Evolutionary conservation across 2,888 invertebrate species (phyloP).

Genomic region (Drosophila fungiperda): DNA sequence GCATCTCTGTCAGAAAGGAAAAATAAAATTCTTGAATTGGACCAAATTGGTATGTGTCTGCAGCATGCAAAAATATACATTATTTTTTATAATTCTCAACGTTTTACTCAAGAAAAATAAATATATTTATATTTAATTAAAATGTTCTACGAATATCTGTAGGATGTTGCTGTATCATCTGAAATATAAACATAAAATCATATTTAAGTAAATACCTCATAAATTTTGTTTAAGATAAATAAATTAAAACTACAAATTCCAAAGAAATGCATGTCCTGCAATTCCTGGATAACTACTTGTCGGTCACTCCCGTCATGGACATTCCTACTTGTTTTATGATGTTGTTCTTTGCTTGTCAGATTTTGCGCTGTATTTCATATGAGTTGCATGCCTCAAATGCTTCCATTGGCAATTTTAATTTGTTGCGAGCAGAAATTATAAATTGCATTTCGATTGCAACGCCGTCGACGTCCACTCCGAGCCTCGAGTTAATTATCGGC

Average conservation of each 20-base stretch:
- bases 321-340: conserved; percentile 58
- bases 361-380: conserved; percentile 59
- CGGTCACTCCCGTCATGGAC: conserved; percentile 6
- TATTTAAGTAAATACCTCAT: not conserved
- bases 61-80: not conserved
- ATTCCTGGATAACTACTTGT: conserved; percentile 9
- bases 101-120: not conserved
- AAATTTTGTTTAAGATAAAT: not conserved
- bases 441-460: conserved; percentile 66
- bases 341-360: conserved; percentile 70
- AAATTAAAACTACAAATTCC: not conserved
- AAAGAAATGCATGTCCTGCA: not conserved
- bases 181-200: not conserved
- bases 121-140: not conserved
- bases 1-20: not conserved
- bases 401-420: conserved; percentile 73
- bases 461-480: conserved; percentile 35
- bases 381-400: conserved; percentile 69
- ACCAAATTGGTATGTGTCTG: not conserved
- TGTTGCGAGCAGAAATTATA: conserved; percentile 79
- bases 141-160: not conserved
- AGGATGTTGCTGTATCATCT: not conserved
- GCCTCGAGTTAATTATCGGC: conserved; percentile 69
- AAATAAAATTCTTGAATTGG: not conserved
- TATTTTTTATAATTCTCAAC: not conserved